Conservation (phyloP, 2,888 invertebrate genomes). For the Synergus itoensis region DNA sequence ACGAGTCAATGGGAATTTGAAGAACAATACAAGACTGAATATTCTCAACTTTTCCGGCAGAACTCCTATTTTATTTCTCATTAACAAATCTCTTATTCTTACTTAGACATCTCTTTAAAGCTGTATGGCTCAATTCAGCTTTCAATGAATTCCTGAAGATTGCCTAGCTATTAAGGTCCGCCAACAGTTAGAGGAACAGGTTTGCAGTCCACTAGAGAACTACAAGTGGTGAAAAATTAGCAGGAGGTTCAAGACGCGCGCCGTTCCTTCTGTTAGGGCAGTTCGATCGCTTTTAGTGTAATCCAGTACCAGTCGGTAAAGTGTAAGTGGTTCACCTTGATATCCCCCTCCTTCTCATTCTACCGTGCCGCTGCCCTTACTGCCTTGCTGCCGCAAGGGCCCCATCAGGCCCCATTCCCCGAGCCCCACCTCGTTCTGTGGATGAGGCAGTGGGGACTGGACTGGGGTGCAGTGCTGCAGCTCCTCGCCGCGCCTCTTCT, state of each 20-base stretch:
- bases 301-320: conserved; percentile 75
- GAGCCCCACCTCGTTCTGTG: conserved; percentile 43
- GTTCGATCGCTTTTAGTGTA: conserved; percentile 75
- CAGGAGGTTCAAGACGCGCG: conserved; percentile 56
- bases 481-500: conserved; percentile 46
- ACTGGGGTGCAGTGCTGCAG: conserved; percentile 49
- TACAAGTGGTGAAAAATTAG: conserved; percentile 44
- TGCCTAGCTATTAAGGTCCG: neutral
- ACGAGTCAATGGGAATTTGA: neutral
- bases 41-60: neutral
- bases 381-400: conserved; percentile 53
- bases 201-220: conserved; percentile 8
- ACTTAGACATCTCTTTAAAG: neutral
- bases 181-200: conserved; percentile 10
- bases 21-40: neutral
- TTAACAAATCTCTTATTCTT: neutral
- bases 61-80: neutral
- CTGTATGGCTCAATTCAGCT: conserved; percentile 2
- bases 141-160: conserved; percentile 17
- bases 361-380: conserved; percentile 52
- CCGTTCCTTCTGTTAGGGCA: conserved; percentile 60
- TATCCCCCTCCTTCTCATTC: conserved; percentile 61
- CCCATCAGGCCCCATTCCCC: conserved; percentile 49
- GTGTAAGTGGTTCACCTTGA: conserved; percentile 76
- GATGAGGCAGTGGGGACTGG: conserved; percentile 37